Evolutionary conservation across 1,140 invertebrate species (phyloP), one percentile per base, ranked within the genome.

Genomic region (Glomeris maerens): DNA sequence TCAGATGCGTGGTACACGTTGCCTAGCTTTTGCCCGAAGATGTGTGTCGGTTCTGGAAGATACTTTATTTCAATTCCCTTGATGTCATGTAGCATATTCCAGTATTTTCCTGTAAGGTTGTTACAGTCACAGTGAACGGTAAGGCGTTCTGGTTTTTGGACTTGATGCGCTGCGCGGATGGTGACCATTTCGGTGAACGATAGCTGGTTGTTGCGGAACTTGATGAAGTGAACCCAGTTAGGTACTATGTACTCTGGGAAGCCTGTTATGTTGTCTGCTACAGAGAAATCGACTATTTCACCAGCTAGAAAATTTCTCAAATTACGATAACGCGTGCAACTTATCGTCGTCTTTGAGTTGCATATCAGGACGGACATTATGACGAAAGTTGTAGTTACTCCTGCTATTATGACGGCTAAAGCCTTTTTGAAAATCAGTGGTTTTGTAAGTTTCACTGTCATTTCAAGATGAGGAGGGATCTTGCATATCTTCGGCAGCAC

Each of bases 1-100:
- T 65, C 64, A 3, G 62, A 62, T 10, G 58, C 53, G 40, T 65
- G 64, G 42, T 57, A 62, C 17, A 65, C 49, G n/a, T 55, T 56
- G 48, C 54, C 58, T 17, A 65, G 27, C 31, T 42, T 51, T 40
- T 57, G 53, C 21, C 51, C 58, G 50, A 59, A 65, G 27, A 64
- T 53, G 40, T 60, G 54, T 14, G 31, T 53, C 5, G 63, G 63
- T 45, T 56, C 47, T 13, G 47, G 36, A 2, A 56, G 51, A 26
- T 45, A 48, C 28, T 28, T 28, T 3, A 62, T 27, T 2, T 31
- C 27, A 40, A 55, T 46, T 21, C 52, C 29, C 14, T 27, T 38
- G 1, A 27, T 23, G 20, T 45, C n/a, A 20, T 27, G 13, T 20
- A 56, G 42, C 42, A 27, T 22, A 3, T 51, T 28, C 55, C 55